Evolutionary conservation across 2,113 vertebrate species (phyloP), one percentile per base, ranked within the genome.

Genomic region (Semnornis frantzii): DNA sequence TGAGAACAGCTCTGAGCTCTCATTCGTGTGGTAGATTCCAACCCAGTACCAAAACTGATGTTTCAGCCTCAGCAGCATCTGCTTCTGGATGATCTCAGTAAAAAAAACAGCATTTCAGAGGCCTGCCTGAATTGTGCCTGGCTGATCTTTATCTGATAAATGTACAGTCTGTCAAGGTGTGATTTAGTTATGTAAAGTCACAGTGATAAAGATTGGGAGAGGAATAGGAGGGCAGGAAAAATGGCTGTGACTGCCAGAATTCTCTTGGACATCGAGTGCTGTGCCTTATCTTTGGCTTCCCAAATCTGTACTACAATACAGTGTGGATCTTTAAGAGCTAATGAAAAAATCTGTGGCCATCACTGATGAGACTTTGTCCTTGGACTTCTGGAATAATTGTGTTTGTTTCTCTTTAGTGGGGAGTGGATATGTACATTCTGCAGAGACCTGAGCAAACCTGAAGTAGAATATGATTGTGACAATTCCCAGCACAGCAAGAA

Each of bases 351-450:
- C 30, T 52, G 34, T 85, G 30, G 55, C 33, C 27, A n/a, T 70
- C 25, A 37, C 25, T 82, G 48, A 6, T 62, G 85, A 68, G 63
- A 69, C 55, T 42, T 83, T n/a, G 10, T 66, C 81, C 58, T 37
- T 88, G 66, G 52, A 74, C 85, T 14, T 31, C 25, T 95, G 46
- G 18, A 97, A 73, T 97, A 81, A 97, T 31, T 85, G 44, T 63
- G 34, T 80, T 23, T 95, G 59, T 85, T 93, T 37, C 81, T 94
- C 28, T 95, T 90, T 75, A 99, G 99, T 97, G 99, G 99, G 60
- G 99, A 99, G 76, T 99, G 99, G 98, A 99, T 99, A 97, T 99
- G 99, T 95, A 99, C 99, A 0, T 99, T 99, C 98, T 99, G 99
- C 95, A 98, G 99, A 97, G 99, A 98, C 96, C 96, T 99, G 80